Evolutionary conservation across 53 echinoderm and acorn worm species (phyloP), one percentile per base, ranked within the genome.

Genomic region (Echinometra lucunter): DNA sequence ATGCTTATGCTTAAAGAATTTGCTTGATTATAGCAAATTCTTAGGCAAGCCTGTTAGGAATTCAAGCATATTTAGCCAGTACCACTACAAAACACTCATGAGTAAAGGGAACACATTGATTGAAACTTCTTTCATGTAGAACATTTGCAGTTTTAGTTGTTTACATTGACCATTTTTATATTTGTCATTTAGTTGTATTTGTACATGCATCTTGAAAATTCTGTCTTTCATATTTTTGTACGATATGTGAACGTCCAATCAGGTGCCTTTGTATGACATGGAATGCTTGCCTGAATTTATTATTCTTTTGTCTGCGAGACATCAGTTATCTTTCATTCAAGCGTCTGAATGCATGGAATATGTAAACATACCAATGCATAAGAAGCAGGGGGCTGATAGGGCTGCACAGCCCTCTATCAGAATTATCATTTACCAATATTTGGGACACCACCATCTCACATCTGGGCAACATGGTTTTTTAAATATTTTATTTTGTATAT

Each of bases 201-300:
- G 18, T 78, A 40, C 78, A 69, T 78, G 42, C 42, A 78, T 40
- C 37, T 78, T 19, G 42, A 42, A 40, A 38, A 78, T 78, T 19
- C 27, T 49, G 85, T 85, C 85, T 85, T 85, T 85, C 85, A 85
- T 85, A 47, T 85, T 85, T 85, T 28, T 45, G 28, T 85, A 49
- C 16, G 49, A 85, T 85, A 49, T 47, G 81, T 81, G 19, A 81
- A 18, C 44, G n/a, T 85, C 49, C 85, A 49, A 47, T 49, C 45
- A 27, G 45, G 85, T 85, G 85, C 85, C 85, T 85, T 85, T 30
- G 28, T 53, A n/a, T 85, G 30, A 85, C 47, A 30, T 85, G 13
- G 13, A 40, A 42, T 78, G 45, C 42, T 53, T 49, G n/a, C 28
- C 49, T 53, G 30, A 85, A 85, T 49, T 21, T 25, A 42, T 44